Conservation (phyloP, 1,140 invertebrate species). For the Zaprionus tsacasi region DNA sequence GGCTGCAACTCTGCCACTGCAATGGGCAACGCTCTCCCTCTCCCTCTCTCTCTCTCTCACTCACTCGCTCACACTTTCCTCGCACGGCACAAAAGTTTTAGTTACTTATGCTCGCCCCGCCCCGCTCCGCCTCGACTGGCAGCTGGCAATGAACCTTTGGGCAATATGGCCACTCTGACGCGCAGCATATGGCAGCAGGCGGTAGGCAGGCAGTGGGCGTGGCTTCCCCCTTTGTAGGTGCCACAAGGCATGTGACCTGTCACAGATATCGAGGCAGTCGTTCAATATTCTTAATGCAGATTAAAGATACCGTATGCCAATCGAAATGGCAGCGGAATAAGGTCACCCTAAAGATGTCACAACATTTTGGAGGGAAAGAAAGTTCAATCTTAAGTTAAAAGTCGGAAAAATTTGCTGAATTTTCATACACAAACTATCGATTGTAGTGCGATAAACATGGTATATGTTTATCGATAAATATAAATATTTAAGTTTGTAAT, state of each 20-base stretch:
- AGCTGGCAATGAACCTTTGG: conserved; percentile 29
- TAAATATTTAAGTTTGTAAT: neutral
- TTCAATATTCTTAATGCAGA: neutral
- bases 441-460: too few species aligned
- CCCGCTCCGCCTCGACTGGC: neutral
- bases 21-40: neutral
- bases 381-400: too few species aligned
- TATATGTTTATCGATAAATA: too few species aligned
- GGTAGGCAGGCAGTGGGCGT: neutral
- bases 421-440: too few species aligned
- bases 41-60: too few species aligned
- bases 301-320: neutral
- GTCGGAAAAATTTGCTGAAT: too few species aligned
- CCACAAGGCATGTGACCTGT: conserved; percentile 2
- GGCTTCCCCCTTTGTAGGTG: neutral
- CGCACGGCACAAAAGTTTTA: conserved; percentile 40
- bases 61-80: conserved; percentile 1
- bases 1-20: neutral
- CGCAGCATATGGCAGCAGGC: conserved; percentile 30
- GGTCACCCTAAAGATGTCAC: neutral
- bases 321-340: neutral
- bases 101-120: conserved; percentile 27
- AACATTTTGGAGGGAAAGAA: too few species aligned
- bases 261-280: conserved; percentile 3
- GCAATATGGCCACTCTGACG: conserved; percentile 37